Conservation (phyloP, 2,113 vertebrate genomes). For the Stomatorhinus ivindoensis region DNA sequence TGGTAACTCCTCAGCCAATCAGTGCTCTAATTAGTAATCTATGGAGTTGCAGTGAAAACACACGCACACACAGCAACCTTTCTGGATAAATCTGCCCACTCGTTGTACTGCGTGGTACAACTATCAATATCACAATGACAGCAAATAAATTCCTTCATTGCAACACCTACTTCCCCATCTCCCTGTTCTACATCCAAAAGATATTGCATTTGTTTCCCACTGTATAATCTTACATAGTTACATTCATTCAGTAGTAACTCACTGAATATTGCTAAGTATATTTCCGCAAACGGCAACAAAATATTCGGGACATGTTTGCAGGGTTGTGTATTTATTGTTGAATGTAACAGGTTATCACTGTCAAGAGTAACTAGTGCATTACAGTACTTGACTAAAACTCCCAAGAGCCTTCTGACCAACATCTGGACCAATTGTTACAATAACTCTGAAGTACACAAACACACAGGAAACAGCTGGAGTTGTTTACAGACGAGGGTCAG, state of each 20-base stretch:
- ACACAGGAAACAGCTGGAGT: conserved; percentile 26
- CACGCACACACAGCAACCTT: too few relatives aligned
- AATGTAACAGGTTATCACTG: conserved; percentile 23
- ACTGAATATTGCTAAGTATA: background rate
- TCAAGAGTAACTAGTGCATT: conserved; percentile 39
- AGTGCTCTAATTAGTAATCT: too few relatives aligned
- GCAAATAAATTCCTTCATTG: background rate
- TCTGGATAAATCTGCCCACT: too few relatives aligned
- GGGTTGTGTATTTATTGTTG: conserved; percentile 34
- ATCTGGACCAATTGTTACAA: background rate
- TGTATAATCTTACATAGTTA: background rate
- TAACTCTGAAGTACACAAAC: conserved; percentile 16
- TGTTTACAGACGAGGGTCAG: conserved; percentile 71
- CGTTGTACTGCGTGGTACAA: background rate
- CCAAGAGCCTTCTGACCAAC: background rate
- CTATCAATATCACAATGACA: background rate
- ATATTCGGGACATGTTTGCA: background rate
- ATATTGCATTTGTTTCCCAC: background rate
- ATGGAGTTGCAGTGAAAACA: too few relatives aligned
- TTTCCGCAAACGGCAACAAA: background rate
- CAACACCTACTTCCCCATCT: background rate
- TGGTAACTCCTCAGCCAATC: too few relatives aligned
- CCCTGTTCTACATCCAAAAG: background rate
- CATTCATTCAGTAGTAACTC: background rate
- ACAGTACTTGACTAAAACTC: conserved; percentile 7